Percentiles rank a stretch among this genome's conserved stretches.
phyloP scores from a whole-genome alignment of 2,888 invertebrate species.

The Trypoxylon attenuatum region DNA sequence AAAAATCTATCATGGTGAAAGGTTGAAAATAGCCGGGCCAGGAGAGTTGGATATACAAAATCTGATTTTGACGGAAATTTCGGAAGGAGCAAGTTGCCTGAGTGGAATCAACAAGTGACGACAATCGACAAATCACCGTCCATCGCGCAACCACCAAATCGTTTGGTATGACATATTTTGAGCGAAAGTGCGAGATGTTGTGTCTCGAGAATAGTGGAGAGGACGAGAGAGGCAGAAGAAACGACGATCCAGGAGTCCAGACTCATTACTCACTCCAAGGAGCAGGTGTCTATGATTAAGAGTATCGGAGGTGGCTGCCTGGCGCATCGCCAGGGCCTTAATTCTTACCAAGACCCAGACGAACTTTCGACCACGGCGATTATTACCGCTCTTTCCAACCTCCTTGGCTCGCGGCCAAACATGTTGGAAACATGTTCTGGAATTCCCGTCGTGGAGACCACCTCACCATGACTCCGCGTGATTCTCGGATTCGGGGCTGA shows the following conservation, averaged over 20 bases:
- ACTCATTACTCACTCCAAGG: slow-evolving; percentile 53
- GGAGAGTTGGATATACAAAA: too few species aligned
- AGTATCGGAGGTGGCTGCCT: slow-evolving; percentile 43
- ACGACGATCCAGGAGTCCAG: slow-evolving; percentile 39
- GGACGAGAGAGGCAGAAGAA: slow-evolving; percentile 25
- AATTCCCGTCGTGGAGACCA: slow-evolving; percentile 54
- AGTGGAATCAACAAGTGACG: too few species aligned
- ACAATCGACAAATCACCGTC: too few species aligned
- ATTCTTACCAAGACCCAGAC: slow-evolving; percentile 58
- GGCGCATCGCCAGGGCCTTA: slow-evolving; percentile 54
- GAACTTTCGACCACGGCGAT: slow-evolving; percentile 59
- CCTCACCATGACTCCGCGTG: too few species aligned
- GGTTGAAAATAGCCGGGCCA: too few species aligned
- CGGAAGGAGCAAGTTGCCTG: too few species aligned
- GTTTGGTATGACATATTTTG: too few species aligned
- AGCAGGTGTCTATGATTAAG: slow-evolving; percentile 61
- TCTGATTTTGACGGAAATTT: too few species aligned
- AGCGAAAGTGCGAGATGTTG: not conserved
- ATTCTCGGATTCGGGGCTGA: too few species aligned
- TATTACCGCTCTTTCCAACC: slow-evolving; percentile 61
- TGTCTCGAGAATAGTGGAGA: not conserved
- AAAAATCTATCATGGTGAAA: too few species aligned
- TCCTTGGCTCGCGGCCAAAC: slow-evolving; percentile 65
- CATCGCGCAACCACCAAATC: too few species aligned
- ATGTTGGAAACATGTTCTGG: slow-evolving; percentile 56